These are phyloP conservation scores for Oncorhynchus keta DNA, from an alignment of 2,113 vertebrate genomes.

Conservation along the genomic window DNA sequence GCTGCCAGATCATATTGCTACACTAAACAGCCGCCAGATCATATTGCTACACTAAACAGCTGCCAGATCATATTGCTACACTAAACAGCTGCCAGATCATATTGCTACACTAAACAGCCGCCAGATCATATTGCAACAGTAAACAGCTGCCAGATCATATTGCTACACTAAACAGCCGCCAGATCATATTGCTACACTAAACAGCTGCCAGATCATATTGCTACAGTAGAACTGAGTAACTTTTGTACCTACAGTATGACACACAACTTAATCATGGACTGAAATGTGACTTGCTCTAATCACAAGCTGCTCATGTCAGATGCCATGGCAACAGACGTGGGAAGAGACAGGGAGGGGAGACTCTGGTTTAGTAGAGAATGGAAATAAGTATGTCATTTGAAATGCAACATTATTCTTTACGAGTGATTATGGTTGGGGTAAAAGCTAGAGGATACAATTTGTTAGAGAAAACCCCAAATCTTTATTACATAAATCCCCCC, in stretches of 20 bases:
- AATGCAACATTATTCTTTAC: background rate
- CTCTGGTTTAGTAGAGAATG: background rate
- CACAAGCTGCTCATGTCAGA: background rate
- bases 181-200: too few relatives aligned
- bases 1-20: too few relatives aligned
- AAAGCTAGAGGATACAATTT: background rate
- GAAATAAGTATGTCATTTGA: constrained; percentile 30
- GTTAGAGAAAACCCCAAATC: background rate
- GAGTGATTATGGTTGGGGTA: constrained; percentile 3
- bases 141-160: too few relatives aligned
- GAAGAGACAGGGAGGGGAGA: constrained; percentile 19
- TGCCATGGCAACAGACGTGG: constrained; percentile 12
- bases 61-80: too few relatives aligned
- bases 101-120: too few relatives aligned
- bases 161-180: too few relatives aligned
- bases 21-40: too few relatives aligned
- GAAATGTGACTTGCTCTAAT: constrained; percentile 20
- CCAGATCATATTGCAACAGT: too few relatives aligned
- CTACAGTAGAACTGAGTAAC: constrained; percentile 10
- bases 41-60: too few relatives aligned
- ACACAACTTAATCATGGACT: constrained; percentile 35
- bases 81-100: too few relatives aligned
- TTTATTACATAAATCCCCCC: background rate
- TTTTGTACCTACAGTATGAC: constrained; percentile 19
- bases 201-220: background rate